These are phyloP conservation scores for Carabus problematicus DNA, from an alignment of 2,888 invertebrate genomes.

Conservation along the genomic window DNA sequence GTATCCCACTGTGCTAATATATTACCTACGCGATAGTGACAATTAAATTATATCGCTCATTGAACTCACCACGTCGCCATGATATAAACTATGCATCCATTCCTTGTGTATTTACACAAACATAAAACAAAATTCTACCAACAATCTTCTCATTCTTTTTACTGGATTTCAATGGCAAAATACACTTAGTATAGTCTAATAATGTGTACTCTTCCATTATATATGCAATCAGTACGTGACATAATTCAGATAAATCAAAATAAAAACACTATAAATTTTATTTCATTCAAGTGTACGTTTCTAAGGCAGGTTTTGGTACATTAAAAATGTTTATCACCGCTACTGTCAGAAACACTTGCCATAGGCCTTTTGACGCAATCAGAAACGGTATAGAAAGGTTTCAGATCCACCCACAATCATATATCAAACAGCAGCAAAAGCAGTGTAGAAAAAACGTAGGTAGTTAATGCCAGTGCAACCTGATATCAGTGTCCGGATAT, in stretches of 20 bases:
- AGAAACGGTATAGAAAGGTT: too few relatives aligned
- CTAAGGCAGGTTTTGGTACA: neutral
- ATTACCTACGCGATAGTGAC: slow-evolving; percentile 23
- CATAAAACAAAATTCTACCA: too few relatives aligned
- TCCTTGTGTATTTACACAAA: too few relatives aligned
- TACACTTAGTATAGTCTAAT: too few relatives aligned
- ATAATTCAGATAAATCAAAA: too few relatives aligned
- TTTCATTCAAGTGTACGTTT: slow-evolving; percentile 8
- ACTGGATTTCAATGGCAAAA: too few relatives aligned
- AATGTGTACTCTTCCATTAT: too few relatives aligned
- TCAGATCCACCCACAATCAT: too few relatives aligned
- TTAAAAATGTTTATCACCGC: neutral
- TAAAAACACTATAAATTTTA: neutral
- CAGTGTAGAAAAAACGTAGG: slow-evolving; percentile 20
- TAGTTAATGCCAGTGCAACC: slow-evolving; percentile 23
- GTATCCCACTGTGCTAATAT: slow-evolving; percentile 28
- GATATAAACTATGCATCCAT: neutral
- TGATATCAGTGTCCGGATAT: slow-evolving; percentile 33
- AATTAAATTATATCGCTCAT: slow-evolving; percentile 26
- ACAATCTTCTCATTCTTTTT: too few relatives aligned
- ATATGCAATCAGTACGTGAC: too few relatives aligned
- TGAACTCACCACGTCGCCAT: slow-evolving; percentile 15
- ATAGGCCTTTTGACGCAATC: too few relatives aligned
- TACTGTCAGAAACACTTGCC: slow-evolving; percentile 25
- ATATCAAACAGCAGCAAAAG: too few relatives aligned